Conservation (phyloP, 2,797 vertebrate species). For the Phyllotis vaccarum region DNA sequence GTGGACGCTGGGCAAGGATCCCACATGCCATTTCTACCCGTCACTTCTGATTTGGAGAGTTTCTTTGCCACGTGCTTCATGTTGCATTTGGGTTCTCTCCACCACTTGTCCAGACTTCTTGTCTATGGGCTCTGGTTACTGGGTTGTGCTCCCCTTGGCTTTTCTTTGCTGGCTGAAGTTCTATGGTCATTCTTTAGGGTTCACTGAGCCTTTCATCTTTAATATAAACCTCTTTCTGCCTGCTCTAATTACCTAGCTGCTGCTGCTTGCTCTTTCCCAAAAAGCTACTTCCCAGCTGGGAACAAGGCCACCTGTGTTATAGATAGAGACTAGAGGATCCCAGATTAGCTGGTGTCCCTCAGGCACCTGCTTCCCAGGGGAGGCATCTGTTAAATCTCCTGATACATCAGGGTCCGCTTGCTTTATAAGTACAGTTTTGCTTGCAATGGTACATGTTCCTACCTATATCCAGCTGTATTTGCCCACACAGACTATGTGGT, state of each 20-base stretch:
- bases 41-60: background rate
- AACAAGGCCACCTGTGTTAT: background rate
- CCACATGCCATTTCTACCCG: background rate
- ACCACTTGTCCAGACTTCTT: background rate
- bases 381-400: background rate
- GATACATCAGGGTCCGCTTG: background rate
- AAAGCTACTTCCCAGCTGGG: background rate
- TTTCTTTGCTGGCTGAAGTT: background rate
- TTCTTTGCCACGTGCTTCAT: background rate
- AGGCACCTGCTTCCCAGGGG: background rate
- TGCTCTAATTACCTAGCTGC: background rate
- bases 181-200: background rate
- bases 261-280: background rate
- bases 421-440: background rate
- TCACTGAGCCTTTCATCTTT: background rate
- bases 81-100: background rate
- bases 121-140: background rate
- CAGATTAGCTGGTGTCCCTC: background rate
- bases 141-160: background rate
- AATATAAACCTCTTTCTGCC: fast-evolving
- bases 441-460: background rate
- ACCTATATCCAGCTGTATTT: constrained; percentile 63
- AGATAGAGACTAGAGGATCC: background rate
- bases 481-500: background rate
- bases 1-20: background rate